phyloP scores from a whole-genome alignment of 2,797 vertebrate species.

The Luscinia megarhynchos region DNA sequence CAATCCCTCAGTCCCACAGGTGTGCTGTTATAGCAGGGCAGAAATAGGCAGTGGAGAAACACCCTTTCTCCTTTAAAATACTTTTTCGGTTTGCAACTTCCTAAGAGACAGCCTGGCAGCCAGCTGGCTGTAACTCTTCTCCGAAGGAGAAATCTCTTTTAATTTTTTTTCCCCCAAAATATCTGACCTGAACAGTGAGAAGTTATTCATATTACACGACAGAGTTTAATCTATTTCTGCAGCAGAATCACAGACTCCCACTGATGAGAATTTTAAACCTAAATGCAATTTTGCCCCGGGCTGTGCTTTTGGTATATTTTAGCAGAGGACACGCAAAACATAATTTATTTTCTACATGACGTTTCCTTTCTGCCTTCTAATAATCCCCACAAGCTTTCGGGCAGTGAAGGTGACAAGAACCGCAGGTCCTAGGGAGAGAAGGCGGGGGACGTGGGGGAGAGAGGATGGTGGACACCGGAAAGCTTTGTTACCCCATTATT shows the following conservation, averaged over 20 bases:
- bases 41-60: constrained; percentile 69
- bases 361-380: not conserved
- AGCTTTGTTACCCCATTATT: not conserved
- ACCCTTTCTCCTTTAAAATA: constrained; percentile 57
- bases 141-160: constrained; percentile 71
- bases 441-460: not conserved
- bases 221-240: not conserved
- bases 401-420: not conserved
- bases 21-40: constrained; percentile 70
- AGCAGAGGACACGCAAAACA: too few relatives aligned
- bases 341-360: not conserved
- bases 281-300: accelerated
- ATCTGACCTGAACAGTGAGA: constrained; percentile 50
- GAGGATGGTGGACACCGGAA: not conserved
- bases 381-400: not conserved
- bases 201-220: not conserved
- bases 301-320: not conserved
- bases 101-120: constrained; percentile 78
- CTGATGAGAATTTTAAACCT: not conserved
- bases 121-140: constrained; percentile 75
- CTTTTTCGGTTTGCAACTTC: constrained; percentile 67
- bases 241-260: not conserved
- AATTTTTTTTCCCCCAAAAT: constrained; percentile 40
- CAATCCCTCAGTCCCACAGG: not conserved
- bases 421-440: not conserved